Evolutionary conservation across 92 coral and sea anemone genomes (phyloP), one percentile per base, ranked within the genome.

Genomic region (Meandrina meandrites): DNA sequence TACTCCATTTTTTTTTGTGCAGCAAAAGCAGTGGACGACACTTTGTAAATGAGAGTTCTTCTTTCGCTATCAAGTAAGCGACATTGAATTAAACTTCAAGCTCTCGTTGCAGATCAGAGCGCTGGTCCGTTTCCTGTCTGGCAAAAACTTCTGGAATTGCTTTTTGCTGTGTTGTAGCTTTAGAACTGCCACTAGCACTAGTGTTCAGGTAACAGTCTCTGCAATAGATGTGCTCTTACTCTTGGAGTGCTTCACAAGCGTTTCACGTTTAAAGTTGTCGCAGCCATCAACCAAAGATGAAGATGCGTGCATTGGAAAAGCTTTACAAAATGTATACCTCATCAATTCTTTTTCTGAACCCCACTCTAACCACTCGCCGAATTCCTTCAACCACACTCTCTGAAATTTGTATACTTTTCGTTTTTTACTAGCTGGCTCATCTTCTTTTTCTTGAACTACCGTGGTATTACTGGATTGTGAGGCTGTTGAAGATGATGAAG

Each of bases 21-120:
- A 75, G 86, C 76, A 88, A 57, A 42, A 88, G 82, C 28, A 88
- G 79, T 13, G 90, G 86, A 4, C 53, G 85, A 73, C 40, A 88
- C 36, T 88, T 88, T 27, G 90, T 88, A 22, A 88, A 88, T n/a
- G 86, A 86, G 67, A 81, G 80, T 72, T 81, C 90, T 76, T 81
- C 90, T 84, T 75, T 82, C 68, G 83, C 91, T 88, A 74, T 81
- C 11, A 72, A 31, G 58, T 82, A 82, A n/a, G 83, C 91, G 0
- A 81, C 82, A 70, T 75, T 88, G 62, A 88, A 88, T 84, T 88
- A 80, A 19, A 87, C 81, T 81, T 88, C 57, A 56, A 75, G 79
- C 56, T 45, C 87, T 27, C 83, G 72, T 21, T 62, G 53, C 48
- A 81, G 78, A 70, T 88, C 87, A 11, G 34, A 53, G 78, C 79